Conservation (phyloP, 1,140 invertebrate species). For the Cotesia typhae region DNA sequence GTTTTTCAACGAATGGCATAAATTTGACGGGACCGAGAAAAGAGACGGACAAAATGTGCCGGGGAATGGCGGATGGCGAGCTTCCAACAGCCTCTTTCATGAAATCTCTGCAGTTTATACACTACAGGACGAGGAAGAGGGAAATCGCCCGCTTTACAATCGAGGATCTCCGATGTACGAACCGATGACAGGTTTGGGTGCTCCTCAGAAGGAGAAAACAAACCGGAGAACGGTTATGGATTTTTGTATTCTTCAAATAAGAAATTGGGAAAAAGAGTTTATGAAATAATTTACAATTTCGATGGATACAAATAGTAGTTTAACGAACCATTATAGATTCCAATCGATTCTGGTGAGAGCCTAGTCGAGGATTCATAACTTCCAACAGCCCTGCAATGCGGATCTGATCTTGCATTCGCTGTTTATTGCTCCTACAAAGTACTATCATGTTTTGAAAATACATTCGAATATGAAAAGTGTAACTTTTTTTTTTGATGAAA, state of each 20-base stretch:
- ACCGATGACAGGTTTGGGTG: too few relatives aligned
- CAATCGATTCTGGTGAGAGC: constrained; percentile 36
- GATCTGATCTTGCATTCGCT: not conserved
- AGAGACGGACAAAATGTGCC: constrained; percentile 57
- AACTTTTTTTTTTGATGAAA: not conserved
- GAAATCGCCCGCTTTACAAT: not conserved
- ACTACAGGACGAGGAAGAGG: constrained; percentile 20
- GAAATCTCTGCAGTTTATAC: not conserved
- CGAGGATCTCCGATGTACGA: too few relatives aligned
- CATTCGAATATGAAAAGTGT: not conserved
- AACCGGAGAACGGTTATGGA: not conserved
- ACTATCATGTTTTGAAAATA: too few relatives aligned
- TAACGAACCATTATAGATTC: constrained; percentile 41
- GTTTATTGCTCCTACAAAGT: too few relatives aligned
- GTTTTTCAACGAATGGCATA: constrained; percentile 43
- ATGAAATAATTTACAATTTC: too few relatives aligned
- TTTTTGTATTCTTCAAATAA: constrained; percentile 4
- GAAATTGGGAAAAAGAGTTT: constrained; percentile 25
- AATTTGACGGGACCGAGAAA: constrained; percentile 42
- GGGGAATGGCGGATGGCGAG: constrained; percentile 56
- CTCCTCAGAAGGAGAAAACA: constrained; percentile 20
- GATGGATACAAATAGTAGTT: constrained; percentile 27
- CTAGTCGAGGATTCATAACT: constrained; percentile 41
- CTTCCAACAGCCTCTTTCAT: constrained; percentile 59
- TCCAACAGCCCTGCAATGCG: constrained; percentile 40